Base-by-base conservation (phyloP, 2,888 invertebrate genomes). In the Epinotia ramella region DNA sequence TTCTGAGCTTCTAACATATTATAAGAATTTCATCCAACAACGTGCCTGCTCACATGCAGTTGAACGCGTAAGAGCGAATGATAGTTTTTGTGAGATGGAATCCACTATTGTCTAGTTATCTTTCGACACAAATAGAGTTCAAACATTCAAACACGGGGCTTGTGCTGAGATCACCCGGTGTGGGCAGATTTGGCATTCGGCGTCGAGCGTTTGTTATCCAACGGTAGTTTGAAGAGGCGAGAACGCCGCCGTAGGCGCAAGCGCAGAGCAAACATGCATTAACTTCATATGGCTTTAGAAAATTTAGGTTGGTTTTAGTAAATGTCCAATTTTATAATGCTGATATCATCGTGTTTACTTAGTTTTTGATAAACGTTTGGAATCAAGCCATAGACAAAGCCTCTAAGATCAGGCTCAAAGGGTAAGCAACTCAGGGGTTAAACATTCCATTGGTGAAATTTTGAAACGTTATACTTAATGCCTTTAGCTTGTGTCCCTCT, bases 111-210 rank as follows among this genome's bases (percentile, higher is more conserved):
- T 49, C 64, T 64, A n/a, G n/a, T n/a, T n/a, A 64, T 46, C 12
- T 40, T 67, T 18, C 33, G 18, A 13, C 40, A 20, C 12, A 57
- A 56, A 62, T 62, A 24, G 33, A 40, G 20, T 68, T 57, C 16
- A 20, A 66, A 44, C 66, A 40, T 6, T 62, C 16, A 1, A 64
- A 20, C 20, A 64, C 44, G n/a, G 3, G 12, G 16, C 40, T 28
- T 9, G 49, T 11, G 53, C 49, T 80, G 84, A 84, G 82, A 81
- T 79, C 79, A 57, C 80, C 65, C 77, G 78, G 67, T 73, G 60
- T 70, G 62, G 70, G 70, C 40, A 75, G 75, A 75, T 75, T 75
- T 75, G 70, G 70, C 75, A 71, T 75, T 73, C 68, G 62, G 18
- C 57, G 46, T 57, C 46, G 63, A 44, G 49, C 69, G 64, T 71